Evolutionary conservation across 2,797 vertebrate species (phyloP), one percentile per base, ranked within the genome.

Genomic region (Chrysocyon brachyurus): DNA sequence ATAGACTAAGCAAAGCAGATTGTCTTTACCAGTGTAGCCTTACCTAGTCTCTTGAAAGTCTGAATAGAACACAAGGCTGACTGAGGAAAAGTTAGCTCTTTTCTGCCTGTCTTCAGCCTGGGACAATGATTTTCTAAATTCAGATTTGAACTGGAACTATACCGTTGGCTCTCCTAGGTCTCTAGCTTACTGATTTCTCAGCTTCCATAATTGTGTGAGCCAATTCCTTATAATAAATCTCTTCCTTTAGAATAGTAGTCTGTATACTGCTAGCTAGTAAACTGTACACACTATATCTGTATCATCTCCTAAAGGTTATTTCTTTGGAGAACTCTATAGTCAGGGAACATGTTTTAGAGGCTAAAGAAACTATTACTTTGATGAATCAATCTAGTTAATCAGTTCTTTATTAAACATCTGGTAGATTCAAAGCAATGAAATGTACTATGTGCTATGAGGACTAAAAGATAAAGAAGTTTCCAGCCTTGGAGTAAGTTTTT

Each of bases 401-500:
- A 82, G 14, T 31, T 87, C 87, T 92, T 95, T 87, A 77, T 95
- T 73, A 93, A 97, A 59, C 36, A 81, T 75, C 22, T 93, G 16
- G 77, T 87, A 87, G 63, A 88, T 84, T 84, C 33, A 87, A 81
- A 95, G 31, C 26, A 84, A 84, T 87, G 10, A 86, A 93, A 93
- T 73, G 26, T 75, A n/a, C 22, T 79, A 88, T 64, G 28, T 82
- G 19, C 75, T 89, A 49, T 33, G 56, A 94, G 64, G 61, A 66
- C 81, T 83, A 82, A 92, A 96, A 90, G 59, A 75, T 87, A 75
- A 96, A 96, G 85, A 89, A 54, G 15, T 91, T 59, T 64, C 36
- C 19, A 81, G 66, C 61, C 63, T 94, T 68, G 49, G 1, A 87
- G 66, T 40, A 91, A 61, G 46, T 79, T 94, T 81, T 61, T 90